Evolutionary conservation across 2,113 vertebrate genomes (phyloP).

Genomic region (Petrocephalus microphthalmus): DNA sequence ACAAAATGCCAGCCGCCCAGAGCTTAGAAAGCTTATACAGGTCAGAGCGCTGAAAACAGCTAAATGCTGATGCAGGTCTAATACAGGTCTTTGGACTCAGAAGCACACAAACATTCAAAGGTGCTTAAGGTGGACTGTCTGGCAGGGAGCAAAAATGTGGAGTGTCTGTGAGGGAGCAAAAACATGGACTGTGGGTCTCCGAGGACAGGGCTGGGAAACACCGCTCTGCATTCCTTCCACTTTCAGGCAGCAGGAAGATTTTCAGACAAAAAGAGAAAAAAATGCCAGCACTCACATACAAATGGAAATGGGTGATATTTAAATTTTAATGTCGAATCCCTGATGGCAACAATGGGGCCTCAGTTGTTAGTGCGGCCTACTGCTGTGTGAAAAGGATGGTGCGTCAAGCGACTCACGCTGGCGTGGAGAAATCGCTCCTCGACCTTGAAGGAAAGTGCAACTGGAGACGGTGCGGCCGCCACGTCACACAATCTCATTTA

Average conservation of each 20-base stretch:
- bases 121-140: not conserved
- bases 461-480: not conserved
- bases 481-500: constrained; percentile 10
- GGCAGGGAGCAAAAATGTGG: not conserved
- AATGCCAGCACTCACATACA: not conserved
- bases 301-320: not conserved
- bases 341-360: not conserved
- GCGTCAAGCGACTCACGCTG: not conserved
- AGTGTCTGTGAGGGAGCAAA: not conserved
- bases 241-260: not conserved
- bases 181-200: not conserved
- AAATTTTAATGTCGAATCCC: not conserved
- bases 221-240: not conserved
- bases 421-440: not conserved
- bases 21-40: not conserved
- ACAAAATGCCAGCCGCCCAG: not conserved
- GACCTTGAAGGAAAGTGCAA: not conserved
- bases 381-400: not conserved
- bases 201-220: not conserved
- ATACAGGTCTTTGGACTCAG: not conserved
- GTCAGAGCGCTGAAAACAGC: not conserved
- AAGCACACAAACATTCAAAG: not conserved
- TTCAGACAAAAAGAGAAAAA: not conserved
- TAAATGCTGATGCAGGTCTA: not conserved
- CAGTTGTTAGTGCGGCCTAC: not conserved